phyloP scores from a whole-genome alignment of 2,888 invertebrate genomes.

The Andrena camellia region DNA sequence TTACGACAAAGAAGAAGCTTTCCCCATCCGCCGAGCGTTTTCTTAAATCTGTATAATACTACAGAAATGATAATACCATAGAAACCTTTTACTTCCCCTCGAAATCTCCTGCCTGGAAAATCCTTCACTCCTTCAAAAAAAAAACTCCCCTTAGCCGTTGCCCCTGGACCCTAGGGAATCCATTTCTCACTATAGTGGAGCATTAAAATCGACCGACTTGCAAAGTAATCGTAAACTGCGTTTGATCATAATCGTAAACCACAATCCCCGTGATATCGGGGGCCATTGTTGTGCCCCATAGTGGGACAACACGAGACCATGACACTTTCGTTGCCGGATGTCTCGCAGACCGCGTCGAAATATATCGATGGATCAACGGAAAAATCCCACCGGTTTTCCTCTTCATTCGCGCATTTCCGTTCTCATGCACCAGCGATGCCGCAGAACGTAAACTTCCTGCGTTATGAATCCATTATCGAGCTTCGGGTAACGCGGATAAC shows the following conservation, averaged over 20 bases:
- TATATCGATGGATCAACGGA: conserved; percentile 18
- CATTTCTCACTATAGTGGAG: neutral
- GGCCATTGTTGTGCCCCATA: neutral
- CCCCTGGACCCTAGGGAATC: neutral
- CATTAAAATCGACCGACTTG: neutral
- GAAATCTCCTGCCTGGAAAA: neutral
- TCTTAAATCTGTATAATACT: neutral
- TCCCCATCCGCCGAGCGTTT: neutral
- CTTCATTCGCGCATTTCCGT: conserved; percentile 8
- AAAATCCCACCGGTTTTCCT: conserved; percentile 5
- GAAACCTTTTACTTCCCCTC: too few relatives aligned
- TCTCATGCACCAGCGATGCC: neutral
- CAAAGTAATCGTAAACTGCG: neutral
- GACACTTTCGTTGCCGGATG: neutral
- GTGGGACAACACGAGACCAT: neutral
- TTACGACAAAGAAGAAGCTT: neutral
- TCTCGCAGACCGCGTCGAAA: neutral
- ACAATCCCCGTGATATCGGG: neutral
- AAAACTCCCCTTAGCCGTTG: neutral
- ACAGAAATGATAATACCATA: too few relatives aligned
- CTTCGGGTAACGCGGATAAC: conserved; percentile 7
- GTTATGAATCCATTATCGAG: conserved; percentile 26
- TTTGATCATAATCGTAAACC: neutral
- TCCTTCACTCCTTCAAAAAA: neutral
- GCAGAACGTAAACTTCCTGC: conserved; percentile 18